Conservation (phyloP, 1,140 invertebrate genomes). For the Druon quercuslanigerum region DNA sequence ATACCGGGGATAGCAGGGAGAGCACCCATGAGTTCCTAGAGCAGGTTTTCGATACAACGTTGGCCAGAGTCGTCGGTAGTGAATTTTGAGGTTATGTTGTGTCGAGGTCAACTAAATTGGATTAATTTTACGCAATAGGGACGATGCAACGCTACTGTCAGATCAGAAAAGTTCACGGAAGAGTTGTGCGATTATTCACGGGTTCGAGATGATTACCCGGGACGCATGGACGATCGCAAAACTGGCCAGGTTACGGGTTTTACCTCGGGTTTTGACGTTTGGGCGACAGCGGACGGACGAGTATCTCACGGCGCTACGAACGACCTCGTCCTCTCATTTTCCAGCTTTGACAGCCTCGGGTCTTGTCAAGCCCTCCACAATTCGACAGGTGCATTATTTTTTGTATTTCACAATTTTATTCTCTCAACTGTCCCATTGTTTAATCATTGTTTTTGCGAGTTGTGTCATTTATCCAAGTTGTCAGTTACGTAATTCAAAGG, state of each 20-base stretch:
- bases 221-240: slow-evolving; percentile 62
- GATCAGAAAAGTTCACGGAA: slow-evolving; percentile 39
- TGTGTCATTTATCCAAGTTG: not conserved
- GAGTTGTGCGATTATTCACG: slow-evolving; percentile 37
- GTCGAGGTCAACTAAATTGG: slow-evolving; percentile 73
- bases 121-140: slow-evolving; percentile 74
- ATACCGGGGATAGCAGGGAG: not conserved
- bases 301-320: slow-evolving; percentile 59
- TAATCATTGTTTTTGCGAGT: not conserved
- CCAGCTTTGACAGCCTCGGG: slow-evolving; percentile 52
- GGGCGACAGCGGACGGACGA: slow-evolving; percentile 55
- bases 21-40: not conserved
- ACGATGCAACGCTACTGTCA: slow-evolving; percentile 61
- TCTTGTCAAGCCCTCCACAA: slow-evolving; percentile 56
- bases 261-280: slow-evolving; percentile 62
- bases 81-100: slow-evolving; percentile 59
- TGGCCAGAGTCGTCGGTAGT: not conserved
- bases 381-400: slow-evolving; percentile 42
- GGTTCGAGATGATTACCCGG: slow-evolving; percentile 60
- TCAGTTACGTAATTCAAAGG: slow-evolving; percentile 6
- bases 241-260: slow-evolving; percentile 56
- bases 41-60: not conserved
- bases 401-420: not conserved
- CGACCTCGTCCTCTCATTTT: slow-evolving; percentile 52
- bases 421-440: not conserved